Evolutionary conservation across 2,113 vertebrate species (phyloP).

Genomic region (Nanorana parkeri): DNA sequence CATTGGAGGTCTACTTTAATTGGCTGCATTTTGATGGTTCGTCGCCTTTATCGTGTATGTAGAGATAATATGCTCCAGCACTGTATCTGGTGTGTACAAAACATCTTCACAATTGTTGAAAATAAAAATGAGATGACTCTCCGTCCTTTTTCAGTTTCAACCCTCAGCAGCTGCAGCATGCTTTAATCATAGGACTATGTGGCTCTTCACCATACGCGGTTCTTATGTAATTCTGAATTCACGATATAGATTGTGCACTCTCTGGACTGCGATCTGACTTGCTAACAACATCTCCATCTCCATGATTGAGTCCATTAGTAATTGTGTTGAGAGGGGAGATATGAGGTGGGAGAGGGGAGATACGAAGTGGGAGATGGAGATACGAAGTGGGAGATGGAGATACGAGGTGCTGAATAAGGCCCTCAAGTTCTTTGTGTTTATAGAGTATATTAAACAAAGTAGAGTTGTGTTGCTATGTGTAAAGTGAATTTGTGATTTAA

Average conservation of each 20-base stretch:
- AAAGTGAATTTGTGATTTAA: too few species aligned
- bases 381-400: neutral
- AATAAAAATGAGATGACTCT: neutral
- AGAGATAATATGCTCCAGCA: too few species aligned
- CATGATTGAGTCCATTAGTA: neutral
- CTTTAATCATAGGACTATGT: slow-evolving; percentile 23
- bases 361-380: neutral
- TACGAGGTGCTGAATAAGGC: neutral
- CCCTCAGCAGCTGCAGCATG: slow-evolving; percentile 23
- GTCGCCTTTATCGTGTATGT: neutral
- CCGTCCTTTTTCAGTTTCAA: slow-evolving; percentile 9
- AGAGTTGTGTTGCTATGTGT: neutral
- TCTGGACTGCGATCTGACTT: neutral
- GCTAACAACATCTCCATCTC: neutral
- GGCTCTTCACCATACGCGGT: neutral
- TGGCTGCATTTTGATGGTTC: neutral
- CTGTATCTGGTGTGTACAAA: neutral
- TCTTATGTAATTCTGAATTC: neutral
- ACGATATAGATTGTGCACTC: slow-evolving; percentile 1
- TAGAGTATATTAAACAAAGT: neutral
- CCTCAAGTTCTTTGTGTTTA: neutral
- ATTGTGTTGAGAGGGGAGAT: neutral
- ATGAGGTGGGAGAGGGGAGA: neutral
- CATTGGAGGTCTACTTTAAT: too few species aligned
- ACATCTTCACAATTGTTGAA: neutral